Evolutionary conservation across 2,888 invertebrate genomes (phyloP).

Genomic region (Empis stercorea): DNA sequence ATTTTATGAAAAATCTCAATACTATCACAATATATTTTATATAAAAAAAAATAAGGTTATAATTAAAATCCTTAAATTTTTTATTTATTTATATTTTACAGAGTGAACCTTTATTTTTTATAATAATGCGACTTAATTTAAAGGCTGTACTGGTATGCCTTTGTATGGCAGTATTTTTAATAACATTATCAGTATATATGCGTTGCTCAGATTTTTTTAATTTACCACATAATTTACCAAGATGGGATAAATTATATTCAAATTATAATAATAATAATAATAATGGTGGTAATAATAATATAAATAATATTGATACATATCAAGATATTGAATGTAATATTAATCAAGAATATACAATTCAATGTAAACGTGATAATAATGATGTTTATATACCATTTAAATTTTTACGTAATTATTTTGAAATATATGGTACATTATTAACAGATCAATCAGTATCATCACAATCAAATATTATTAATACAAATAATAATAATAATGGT

Average conservation of each 20-base stretch:
- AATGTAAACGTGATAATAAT: slow-evolving; percentile 66
- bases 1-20: too few relatives aligned
- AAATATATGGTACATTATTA: slow-evolving; percentile 79
- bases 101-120: slow-evolving; percentile 37
- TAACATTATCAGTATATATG: slow-evolving; percentile 61
- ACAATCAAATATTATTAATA: slow-evolving; percentile 12
- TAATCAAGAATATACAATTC: slow-evolving; percentile 72
- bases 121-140: slow-evolving; percentile 68
- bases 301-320: slow-evolving; percentile 10
- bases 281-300: neutral
- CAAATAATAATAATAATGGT: slow-evolving; percentile 43
- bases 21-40: too few relatives aligned
- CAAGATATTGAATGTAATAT: slow-evolving; percentile 75
- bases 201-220: slow-evolving; percentile 51
- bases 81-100: slow-evolving; percentile 14
- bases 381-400: slow-evolving; percentile 88
- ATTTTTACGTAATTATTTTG: slow-evolving; percentile 87
- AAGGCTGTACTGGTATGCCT: slow-evolving; percentile 57
- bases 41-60: too few relatives aligned
- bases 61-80: neutral
- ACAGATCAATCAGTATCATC: slow-evolving; percentile 24
- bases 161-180: slow-evolving; percentile 49
- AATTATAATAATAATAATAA: slow-evolving; percentile 16
- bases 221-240: slow-evolving; percentile 26
- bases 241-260: slow-evolving; percentile 22